Percentiles rank a stretch among this genome's conserved stretches.
Evolutionary conservation across 2,113 vertebrate genomes (phyloP).

Genomic region (Loxodonta africana): DNA sequence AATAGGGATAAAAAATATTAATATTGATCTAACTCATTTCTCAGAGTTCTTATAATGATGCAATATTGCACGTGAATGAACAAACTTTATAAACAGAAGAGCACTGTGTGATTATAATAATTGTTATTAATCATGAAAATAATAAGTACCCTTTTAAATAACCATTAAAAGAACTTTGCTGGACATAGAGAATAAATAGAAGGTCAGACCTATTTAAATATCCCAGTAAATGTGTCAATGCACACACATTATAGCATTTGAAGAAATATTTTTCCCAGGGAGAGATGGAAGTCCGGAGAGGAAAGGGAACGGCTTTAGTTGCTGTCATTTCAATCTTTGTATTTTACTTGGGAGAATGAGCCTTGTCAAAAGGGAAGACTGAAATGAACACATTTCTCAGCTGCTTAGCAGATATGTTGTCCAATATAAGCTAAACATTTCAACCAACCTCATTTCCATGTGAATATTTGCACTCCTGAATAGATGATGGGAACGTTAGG

Average conservation of each 20-base stretch:
- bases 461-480: constrained; percentile 79
- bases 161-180: constrained; percentile 69
- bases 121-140: constrained; percentile 70
- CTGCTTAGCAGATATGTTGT: constrained; percentile 83
- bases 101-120: constrained; percentile 28
- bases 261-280: constrained; percentile 82
- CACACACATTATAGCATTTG: constrained; percentile 83
- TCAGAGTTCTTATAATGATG: constrained; percentile 41
- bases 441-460: constrained; percentile 80
- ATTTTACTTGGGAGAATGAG: constrained; percentile 84
- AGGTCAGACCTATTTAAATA: constrained; percentile 72
- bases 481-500: constrained; percentile 73
- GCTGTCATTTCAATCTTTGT: constrained; percentile 82
- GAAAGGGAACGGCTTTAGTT: constrained; percentile 80
- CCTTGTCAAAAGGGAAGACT: constrained; percentile 80
- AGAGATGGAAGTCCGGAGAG: constrained; percentile 79
- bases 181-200: constrained; percentile 65
- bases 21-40: constrained; percentile 34
- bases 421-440: constrained; percentile 82
- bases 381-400: constrained; percentile 82
- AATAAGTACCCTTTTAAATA: constrained; percentile 72
- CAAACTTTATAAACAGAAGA: constrained; percentile 33
- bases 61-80: constrained; percentile 12
- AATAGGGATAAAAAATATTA: constrained; percentile 45
- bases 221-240: constrained; percentile 77